Evolutionary conservation across 2,113 vertebrate genomes (phyloP).

Genomic region (Tragelaphus imberbis): DNA sequence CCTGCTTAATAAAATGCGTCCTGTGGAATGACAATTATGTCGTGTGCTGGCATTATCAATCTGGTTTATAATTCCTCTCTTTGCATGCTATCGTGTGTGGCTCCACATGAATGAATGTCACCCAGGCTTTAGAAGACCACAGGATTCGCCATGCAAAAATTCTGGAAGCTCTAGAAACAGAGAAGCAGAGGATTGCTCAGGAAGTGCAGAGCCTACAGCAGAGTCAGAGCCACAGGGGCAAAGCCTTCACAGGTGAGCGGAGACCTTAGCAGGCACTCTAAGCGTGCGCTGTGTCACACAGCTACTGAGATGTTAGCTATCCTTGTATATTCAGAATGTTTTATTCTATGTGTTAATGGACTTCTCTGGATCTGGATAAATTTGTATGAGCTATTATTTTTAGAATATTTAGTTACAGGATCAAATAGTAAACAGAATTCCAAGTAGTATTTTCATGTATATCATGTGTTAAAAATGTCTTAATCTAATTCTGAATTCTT

Average conservation of each 20-base stretch:
- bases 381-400: background rate
- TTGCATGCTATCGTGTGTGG: background rate
- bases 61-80: background rate
- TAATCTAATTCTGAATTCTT: background rate
- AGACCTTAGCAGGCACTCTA: background rate
- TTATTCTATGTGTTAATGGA: background rate
- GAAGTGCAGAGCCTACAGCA: conserved; percentile 89
- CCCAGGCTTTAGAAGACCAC: conserved; percentile 90
- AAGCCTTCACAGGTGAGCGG: conserved; percentile 50
- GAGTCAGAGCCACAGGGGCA: conserved; percentile 69
- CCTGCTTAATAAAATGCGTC: background rate
- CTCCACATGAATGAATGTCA: background rate
- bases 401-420: background rate
- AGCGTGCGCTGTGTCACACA: background rate
- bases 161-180: conserved; percentile 91
- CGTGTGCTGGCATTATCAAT: background rate
- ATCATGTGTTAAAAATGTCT: background rate
- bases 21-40: background rate
- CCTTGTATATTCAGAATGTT: background rate
- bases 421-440: background rate
- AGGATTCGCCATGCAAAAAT: conserved; percentile 88
- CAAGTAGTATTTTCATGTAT: background rate
- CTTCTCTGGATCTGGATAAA: background rate
- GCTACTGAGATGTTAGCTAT: background rate
- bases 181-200: conserved; percentile 91